These are phyloP conservation scores for Rousettus madagascariensis DNA, from an alignment of 2,797 vertebrate species.

Conservation along the genomic window DNA sequence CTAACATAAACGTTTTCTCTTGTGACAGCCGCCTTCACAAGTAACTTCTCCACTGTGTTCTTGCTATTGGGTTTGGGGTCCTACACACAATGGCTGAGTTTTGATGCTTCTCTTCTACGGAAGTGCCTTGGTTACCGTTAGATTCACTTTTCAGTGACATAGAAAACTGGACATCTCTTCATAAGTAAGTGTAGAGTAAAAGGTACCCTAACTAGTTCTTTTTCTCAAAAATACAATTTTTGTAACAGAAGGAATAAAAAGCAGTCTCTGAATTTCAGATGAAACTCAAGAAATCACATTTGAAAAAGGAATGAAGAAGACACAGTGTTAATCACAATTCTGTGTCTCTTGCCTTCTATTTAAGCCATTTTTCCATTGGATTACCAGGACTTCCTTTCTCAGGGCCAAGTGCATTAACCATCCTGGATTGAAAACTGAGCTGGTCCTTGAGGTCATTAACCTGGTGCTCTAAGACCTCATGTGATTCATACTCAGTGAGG, in stretches of 20 bases:
- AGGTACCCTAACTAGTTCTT: not conserved
- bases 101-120: not conserved
- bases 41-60: not conserved
- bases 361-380: not conserved
- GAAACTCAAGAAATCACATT: not conserved
- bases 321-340: not conserved
- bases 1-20: not conserved
- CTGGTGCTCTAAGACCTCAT: not conserved
- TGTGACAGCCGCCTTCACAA: not conserved
- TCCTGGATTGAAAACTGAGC: not conserved
- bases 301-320: not conserved
- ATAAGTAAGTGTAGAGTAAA: not conserved
- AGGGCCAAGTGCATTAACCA: not conserved
- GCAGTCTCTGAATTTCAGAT: not conserved
- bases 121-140: not conserved
- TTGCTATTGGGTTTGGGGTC: not conserved
- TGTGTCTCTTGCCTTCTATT: not conserved
- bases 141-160: not conserved
- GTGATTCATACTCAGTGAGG: not conserved
- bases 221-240: not conserved
- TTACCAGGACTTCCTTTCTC: not conserved
- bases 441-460: not conserved
- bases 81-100: not conserved
- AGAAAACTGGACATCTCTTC: not conserved
- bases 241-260: not conserved